Evolutionary conservation across 2,113 vertebrate genomes (phyloP).

Genomic region (Oplegnathus fasciatus): DNA sequence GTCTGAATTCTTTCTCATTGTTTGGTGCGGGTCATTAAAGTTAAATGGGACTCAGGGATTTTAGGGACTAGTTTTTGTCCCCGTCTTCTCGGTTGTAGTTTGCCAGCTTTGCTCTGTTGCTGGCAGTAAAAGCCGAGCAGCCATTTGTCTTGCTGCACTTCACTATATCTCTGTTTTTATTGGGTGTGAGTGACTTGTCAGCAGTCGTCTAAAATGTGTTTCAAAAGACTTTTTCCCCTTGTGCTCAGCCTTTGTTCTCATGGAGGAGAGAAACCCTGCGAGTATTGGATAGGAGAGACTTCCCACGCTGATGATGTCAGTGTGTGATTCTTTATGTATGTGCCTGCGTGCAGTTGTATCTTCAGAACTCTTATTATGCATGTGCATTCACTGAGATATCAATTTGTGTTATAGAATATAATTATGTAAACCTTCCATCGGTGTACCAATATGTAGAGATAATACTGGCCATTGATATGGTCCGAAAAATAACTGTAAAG

Average conservation of each 20-base stretch:
- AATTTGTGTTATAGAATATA: neutral
- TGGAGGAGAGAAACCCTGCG: constrained; percentile 16
- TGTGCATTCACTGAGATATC: neutral
- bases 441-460: neutral
- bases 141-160: constrained; percentile 64
- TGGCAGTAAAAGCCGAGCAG: constrained; percentile 37
- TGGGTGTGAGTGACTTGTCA: constrained; percentile 72
- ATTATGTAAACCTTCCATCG: neutral
- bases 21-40: constrained; percentile 46
- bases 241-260: constrained; percentile 50
- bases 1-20: constrained; percentile 20
- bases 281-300: neutral
- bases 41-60: constrained; percentile 41
- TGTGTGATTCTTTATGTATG: constrained; percentile 20
- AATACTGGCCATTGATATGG: neutral
- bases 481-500: too few species aligned
- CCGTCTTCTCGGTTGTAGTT: neutral
- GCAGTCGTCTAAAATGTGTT: constrained; percentile 58
- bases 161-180: constrained; percentile 69
- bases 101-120: constrained; percentile 42
- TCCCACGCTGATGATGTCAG: constrained; percentile 14
- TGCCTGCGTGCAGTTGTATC: neutral
- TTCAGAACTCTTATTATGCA: neutral
- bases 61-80: constrained; percentile 43
- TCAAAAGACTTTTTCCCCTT: constrained; percentile 32